Evolutionary conservation across 2,888 invertebrate species (phyloP).

Genomic region (Clepsis dumicolana): DNA sequence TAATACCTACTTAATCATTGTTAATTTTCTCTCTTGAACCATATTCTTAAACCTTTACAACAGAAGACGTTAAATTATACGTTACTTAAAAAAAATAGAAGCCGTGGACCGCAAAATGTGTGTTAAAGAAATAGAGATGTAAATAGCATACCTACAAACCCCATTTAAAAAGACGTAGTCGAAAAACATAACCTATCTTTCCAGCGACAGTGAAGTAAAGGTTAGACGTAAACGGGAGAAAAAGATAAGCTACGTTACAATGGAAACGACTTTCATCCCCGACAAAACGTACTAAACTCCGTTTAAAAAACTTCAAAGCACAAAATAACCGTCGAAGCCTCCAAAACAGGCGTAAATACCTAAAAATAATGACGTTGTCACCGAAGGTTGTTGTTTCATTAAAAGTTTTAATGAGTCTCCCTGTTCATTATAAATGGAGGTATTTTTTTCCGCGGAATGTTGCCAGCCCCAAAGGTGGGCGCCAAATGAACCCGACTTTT

Average conservation of each 20-base stretch:
- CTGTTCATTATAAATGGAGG: constrained; percentile 30
- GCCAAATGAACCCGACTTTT: constrained; percentile 9
- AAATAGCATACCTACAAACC: too few relatives aligned
- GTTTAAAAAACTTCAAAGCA: constrained; percentile 16
- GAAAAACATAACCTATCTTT: too few relatives aligned
- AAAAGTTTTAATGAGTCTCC: constrained; percentile 65
- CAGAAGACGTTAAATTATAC: too few relatives aligned
- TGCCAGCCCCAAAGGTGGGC: constrained; percentile 18
- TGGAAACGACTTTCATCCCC: neutral
- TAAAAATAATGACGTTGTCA: constrained; percentile 43
- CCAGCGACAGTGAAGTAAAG: too few relatives aligned
- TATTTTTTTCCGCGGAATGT: constrained; percentile 19
- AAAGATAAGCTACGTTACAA: neutral
- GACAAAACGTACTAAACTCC: neutral
- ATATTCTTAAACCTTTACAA: too few relatives aligned
- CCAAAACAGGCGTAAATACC: constrained; percentile 15
- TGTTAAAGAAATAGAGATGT: too few relatives aligned
- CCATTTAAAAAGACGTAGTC: too few relatives aligned
- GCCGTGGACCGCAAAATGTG: too few relatives aligned
- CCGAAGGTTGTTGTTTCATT: constrained; percentile 53
- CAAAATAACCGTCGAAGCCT: constrained; percentile 24
- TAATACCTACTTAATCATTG: too few relatives aligned
- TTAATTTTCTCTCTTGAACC: too few relatives aligned
- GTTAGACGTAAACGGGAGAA: neutral
- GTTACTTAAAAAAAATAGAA: too few relatives aligned